Percentiles rank a stretch among this genome's conserved stretches.
phyloP scores from a whole-genome alignment of 1,140 invertebrate genomes.

The Polypedilum vanderplanki region DNA sequence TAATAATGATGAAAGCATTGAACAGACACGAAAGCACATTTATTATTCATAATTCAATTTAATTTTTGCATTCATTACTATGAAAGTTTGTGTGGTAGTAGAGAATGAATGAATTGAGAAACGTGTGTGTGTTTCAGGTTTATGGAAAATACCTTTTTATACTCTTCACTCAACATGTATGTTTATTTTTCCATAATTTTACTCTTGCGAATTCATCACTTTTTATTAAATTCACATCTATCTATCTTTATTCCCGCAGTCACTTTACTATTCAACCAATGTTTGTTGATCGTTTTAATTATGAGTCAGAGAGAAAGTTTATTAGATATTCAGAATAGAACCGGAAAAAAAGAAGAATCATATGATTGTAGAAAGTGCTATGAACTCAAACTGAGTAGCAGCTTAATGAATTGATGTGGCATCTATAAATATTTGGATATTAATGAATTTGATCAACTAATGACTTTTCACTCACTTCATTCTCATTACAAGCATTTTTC shows the following conservation, averaged over 20 bases:
- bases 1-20: slow-evolving; percentile 25
- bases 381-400: neutral
- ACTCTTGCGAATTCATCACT: slow-evolving; percentile 9
- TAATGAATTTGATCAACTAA: neutral
- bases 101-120: neutral
- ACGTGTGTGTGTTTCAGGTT: neutral
- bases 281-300: slow-evolving; percentile 26
- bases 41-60: slow-evolving; percentile 29
- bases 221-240: neutral
- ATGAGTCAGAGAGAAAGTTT: neutral
- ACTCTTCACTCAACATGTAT: neutral
- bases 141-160: neutral
- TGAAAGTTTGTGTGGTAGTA: neutral
- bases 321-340: too few relatives aligned
- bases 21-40: slow-evolving; percentile 24
- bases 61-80: slow-evolving; percentile 16
- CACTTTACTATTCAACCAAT: neutral
- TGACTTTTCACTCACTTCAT: neutral
- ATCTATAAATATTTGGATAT: neutral
- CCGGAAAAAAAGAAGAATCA: too few relatives aligned
- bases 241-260: neutral
- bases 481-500: neutral
- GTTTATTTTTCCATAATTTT: slow-evolving; percentile 20
- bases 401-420: slow-evolving; percentile 5
- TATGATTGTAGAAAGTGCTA: neutral